These are phyloP conservation scores for Rhombomys opimus DNA, from an alignment of 2,113 vertebrate genomes.

Conservation along the genomic window DNA sequence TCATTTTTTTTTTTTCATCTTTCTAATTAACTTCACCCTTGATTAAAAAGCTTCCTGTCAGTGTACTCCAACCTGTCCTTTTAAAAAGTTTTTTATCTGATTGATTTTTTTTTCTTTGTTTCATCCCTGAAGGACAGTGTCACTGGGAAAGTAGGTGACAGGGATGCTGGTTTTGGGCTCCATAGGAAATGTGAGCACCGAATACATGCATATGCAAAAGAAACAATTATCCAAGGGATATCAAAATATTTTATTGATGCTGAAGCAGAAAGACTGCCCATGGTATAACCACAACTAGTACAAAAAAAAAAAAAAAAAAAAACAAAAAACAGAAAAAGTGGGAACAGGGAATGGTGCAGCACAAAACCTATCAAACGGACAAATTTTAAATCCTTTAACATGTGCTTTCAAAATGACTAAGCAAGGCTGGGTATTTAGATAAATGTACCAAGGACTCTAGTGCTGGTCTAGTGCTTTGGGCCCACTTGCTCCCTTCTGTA, in stretches of 20 bases:
- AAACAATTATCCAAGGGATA: not conserved
- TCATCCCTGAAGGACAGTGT: not conserved
- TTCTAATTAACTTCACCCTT: not conserved
- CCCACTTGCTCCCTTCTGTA: slow-evolving; percentile 8
- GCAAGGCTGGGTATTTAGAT: not conserved
- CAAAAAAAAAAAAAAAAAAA: not conserved
- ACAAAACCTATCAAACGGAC: not conserved
- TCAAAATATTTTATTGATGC: slow-evolving; percentile 34
- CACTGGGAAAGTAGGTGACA: not conserved
- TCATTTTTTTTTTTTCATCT: not conserved
- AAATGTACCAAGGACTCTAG: not conserved
- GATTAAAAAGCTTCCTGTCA: slow-evolving; percentile 5
- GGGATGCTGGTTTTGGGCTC: not conserved
- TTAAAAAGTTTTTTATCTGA: not conserved
- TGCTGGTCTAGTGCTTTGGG: not conserved
- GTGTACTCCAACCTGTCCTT: not conserved
- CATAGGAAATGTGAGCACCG: not conserved
- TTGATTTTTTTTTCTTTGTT: not conserved
- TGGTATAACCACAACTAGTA: not conserved
- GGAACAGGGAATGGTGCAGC: not conserved
- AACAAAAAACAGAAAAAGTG: not conserved
- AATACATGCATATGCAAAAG: not conserved
- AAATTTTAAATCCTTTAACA: not conserved
- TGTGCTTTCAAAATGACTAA: not conserved
- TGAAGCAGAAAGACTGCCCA: not conserved